Percentiles rank a stretch among this genome's conserved stretches.
phyloP scores from a whole-genome alignment of 2,888 invertebrate genomes.

The Acleris literana region DNA sequence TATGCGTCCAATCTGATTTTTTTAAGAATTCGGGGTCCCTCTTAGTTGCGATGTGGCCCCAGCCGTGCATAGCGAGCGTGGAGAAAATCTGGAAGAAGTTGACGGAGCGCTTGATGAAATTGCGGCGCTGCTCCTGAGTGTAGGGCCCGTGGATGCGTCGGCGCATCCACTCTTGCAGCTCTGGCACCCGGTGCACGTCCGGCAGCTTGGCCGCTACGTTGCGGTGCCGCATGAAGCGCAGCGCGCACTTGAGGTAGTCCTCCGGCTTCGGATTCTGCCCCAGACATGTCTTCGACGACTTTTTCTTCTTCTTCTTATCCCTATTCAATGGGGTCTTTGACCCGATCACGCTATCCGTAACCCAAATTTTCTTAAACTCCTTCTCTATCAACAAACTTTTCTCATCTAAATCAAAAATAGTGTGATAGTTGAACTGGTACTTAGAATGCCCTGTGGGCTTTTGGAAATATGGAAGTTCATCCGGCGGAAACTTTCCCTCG shows the following conservation, averaged over 20 bases:
- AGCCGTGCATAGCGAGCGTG: conserved; percentile 49
- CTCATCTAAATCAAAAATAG: conserved; percentile 65
- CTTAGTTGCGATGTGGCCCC: conserved; percentile 57
- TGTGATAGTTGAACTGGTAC: conserved; percentile 62
- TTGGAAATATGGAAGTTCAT: conserved; percentile 65
- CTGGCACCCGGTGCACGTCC: conserved; percentile 67
- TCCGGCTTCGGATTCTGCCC: conserved; percentile 58
- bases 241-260: conserved; percentile 69
- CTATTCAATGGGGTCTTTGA: conserved; percentile 46
- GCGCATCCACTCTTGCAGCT: conserved; percentile 75
- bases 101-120: conserved; percentile 53
- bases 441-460: conserved; percentile 58
- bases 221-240: conserved; percentile 55
- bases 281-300: conserved; percentile 57
- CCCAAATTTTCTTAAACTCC: conserved; percentile 68
- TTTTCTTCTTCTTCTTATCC: conserved; percentile 55
- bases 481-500: conserved; percentile 59
- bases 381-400: conserved; percentile 60
- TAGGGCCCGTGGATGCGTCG: conserved; percentile 62
- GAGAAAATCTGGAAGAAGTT: conserved; percentile 59
- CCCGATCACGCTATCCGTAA: conserved; percentile 65
- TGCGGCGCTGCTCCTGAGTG: conserved; percentile 46
- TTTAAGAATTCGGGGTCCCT: conserved; percentile 51
- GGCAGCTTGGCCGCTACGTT: conserved; percentile 72
- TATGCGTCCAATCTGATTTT: conserved; percentile 61